These are phyloP conservation scores for Amblyraja radiata DNA, from an alignment of 2,797 vertebrate species.

Conservation along the genomic window DNA sequence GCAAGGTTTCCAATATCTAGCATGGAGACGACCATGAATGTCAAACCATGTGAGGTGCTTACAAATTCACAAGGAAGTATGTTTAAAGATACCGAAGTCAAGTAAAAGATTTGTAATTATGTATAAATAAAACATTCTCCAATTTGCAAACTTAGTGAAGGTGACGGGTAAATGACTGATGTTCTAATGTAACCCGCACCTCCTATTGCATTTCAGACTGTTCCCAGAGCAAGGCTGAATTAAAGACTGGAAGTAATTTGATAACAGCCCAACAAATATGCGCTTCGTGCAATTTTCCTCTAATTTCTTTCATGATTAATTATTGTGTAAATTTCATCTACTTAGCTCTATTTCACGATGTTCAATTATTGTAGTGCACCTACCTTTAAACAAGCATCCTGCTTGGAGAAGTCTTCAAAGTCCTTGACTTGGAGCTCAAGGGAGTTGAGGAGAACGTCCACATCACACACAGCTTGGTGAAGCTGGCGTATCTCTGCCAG, in stretches of 20 bases:
- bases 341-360: background rate
- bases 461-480: conserved; percentile 74
- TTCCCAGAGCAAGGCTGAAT: background rate
- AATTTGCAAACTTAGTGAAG: background rate
- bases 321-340: background rate
- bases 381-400: conserved; percentile 88
- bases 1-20: background rate
- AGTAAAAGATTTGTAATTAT: background rate
- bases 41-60: background rate
- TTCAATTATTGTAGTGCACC: conserved; percentile 43
- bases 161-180: background rate
- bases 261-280: background rate
- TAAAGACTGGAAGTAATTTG: background rate
- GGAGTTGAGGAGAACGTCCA: conserved; percentile 79
- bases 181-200: background rate
- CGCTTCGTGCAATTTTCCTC: background rate
- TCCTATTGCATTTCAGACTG: background rate
- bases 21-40: background rate
- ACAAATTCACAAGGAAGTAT: background rate
- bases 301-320: background rate
- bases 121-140: background rate
- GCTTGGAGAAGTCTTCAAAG: conserved; percentile 78
- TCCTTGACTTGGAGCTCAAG: conserved; percentile 75
- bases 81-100: background rate
- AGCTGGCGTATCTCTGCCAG: conserved; percentile 76